These are phyloP conservation scores for Bathybates hornii DNA, from an alignment of 2,113 vertebrate genomes.

Conservation along the genomic window DNA sequence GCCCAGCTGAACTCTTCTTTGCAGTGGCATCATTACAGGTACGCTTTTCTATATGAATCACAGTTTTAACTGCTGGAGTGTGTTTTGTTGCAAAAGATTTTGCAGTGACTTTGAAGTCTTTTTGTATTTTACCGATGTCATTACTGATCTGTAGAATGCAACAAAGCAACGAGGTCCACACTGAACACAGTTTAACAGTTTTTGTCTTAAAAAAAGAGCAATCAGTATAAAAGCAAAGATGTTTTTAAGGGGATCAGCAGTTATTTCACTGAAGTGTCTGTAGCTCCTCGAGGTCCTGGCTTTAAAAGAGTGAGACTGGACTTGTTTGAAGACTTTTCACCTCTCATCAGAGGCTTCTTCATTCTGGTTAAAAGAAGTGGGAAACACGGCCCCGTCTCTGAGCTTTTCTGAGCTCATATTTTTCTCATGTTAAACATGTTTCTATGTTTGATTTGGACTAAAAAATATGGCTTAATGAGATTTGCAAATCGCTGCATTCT, in stretches of 20 bases:
- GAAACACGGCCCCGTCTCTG: accelerated
- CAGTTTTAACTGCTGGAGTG: neutral
- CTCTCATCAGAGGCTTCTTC: neutral
- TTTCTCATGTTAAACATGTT: neutral
- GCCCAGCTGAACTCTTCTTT: neutral
- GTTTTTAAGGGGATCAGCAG: neutral
- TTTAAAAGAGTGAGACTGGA: neutral
- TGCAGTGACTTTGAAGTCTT: neutral
- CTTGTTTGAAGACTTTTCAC: neutral
- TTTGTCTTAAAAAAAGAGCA: neutral
- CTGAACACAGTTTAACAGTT: neutral
- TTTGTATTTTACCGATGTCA: neutral
- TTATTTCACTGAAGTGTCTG: neutral
- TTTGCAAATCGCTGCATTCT: accelerated
- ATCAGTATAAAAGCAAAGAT: neutral
- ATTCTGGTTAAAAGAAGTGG: neutral
- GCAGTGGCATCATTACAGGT: neutral
- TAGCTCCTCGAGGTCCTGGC: accelerated
- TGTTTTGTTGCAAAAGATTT: neutral
- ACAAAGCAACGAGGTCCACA: accelerated
- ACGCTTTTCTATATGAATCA: accelerated
- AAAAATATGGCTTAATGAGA: neutral
- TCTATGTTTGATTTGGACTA: neutral
- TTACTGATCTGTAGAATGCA: neutral
- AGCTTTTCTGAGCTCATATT: neutral